Evolutionary conservation across 2,113 vertebrate species (phyloP), one percentile per base, ranked within the genome.

Genomic region (Carlito syrichta): DNA sequence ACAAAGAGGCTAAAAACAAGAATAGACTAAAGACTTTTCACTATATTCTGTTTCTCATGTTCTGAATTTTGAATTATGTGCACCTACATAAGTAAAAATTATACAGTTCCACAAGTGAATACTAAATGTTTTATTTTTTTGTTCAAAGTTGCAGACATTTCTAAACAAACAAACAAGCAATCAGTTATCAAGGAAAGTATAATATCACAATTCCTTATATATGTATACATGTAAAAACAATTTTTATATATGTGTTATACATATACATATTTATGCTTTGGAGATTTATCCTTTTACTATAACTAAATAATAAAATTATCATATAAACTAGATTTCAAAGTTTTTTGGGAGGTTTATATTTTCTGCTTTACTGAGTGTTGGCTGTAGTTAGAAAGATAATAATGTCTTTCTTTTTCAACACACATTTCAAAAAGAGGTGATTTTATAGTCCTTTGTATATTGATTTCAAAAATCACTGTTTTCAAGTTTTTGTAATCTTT

Each of bases 71-170:
- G 30, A 63, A 45, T 20, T 45, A 40, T 71, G 45, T 30, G 2
- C 2, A 63, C 12, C 25, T 30, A 50, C 9, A 35, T 40, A 62
- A 94, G 91, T 54, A 30, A 90, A 95, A 88, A 91, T 82, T 32
- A 63, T 2, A 76, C 69, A 94, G 63, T 54, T 83, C 32, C 40
- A 79, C 48, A 91, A 94, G 58, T 5, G n/a, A 71, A 60, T 78
- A 62, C 66, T 91, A 89, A 97, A 89, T 40, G 62, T 27, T 96
- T 97, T 96, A 97, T 97, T 97, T 77, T 93, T 91, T 85, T 48
- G 9, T 94, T 7, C 66, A 93, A 93, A 69, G 56, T 76, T 50
- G 7, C 32, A 96, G 20, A 66, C 10, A 96, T 30, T 92, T 89
- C 54, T 85, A 93, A 96, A 66, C 73, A 92, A 76, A 96, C 5